These are phyloP conservation scores for Craterocephalus amniculus DNA, from an alignment of 2,797 vertebrate species.

Conservation along the genomic window DNA sequence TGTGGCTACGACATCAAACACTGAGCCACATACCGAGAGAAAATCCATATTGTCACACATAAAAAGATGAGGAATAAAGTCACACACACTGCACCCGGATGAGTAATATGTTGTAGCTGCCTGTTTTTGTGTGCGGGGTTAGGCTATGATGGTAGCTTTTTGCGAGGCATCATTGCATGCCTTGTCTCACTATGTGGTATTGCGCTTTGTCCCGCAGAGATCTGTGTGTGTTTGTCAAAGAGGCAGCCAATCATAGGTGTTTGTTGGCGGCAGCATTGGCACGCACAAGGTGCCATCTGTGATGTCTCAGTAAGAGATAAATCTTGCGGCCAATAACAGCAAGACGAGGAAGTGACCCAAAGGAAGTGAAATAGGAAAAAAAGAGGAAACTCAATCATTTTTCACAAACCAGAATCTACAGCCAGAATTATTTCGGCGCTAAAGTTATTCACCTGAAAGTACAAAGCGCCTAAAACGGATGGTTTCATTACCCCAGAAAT, in stretches of 20 bases:
- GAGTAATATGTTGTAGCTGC: conserved; percentile 15
- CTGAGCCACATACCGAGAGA: not conserved
- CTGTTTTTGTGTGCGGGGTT: conserved; percentile 8
- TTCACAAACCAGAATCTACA: conserved; percentile 13
- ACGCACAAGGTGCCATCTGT: conserved; percentile 69
- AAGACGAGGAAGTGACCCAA: conserved; percentile 66
- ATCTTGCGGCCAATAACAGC: conserved; percentile 68
- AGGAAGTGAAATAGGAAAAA: conserved; percentile 36
- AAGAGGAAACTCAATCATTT: conserved; percentile 19
- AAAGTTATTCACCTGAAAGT: conserved; percentile 19
- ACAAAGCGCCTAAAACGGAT: not conserved
- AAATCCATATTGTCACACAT: conserved; percentile 15
- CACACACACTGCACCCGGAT: conserved; percentile 27
- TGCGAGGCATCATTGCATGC: conserved; percentile 9
- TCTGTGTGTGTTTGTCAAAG: conserved; percentile 10
- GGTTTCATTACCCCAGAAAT: not conserved
- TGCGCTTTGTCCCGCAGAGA: conserved; percentile 37
- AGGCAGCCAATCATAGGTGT: conserved; percentile 28
- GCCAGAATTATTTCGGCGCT: conserved; percentile 3
- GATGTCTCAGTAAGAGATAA: conserved; percentile 67
- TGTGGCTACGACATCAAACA: conserved; percentile 28
- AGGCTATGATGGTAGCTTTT: not conserved
- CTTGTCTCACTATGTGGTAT: conserved; percentile 36
- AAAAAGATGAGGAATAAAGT: conserved; percentile 27
- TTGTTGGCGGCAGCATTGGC: conserved; percentile 56